Evolutionary conservation across 2,888 invertebrate genomes (phyloP).

Genomic region (Zele albiditarsus): DNA sequence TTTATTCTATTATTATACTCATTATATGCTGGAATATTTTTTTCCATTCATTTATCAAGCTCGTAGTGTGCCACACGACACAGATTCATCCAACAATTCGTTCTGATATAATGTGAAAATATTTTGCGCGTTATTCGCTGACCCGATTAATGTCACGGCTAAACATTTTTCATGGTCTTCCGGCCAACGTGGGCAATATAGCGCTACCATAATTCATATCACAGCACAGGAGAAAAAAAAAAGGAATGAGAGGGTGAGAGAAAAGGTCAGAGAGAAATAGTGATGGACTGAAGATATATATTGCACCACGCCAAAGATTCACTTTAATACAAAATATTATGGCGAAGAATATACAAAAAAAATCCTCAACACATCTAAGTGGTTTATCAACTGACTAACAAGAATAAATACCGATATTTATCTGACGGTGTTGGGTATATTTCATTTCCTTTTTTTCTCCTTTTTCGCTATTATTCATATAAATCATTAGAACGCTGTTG

Average conservation of each 20-base stretch:
- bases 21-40: neutral
- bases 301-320: neutral
- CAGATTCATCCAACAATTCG: neutral
- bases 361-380: too few species aligned
- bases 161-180: conserved; percentile 39
- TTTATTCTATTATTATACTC: neutral
- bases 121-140: conserved; percentile 10
- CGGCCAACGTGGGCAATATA: conserved; percentile 36
- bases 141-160: conserved; percentile 32
- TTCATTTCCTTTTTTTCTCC: too few species aligned
- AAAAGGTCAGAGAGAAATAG: neutral
- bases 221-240: neutral
- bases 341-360: too few species aligned
- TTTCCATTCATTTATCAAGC: neutral
- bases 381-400: neutral
- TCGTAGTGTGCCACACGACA: neutral
- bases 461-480: too few species aligned
- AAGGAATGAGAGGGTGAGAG: too few species aligned
- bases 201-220: conserved; percentile 34
- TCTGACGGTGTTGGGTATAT: neutral
- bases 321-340: neutral
- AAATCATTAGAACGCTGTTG: too few species aligned
- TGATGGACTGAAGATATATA: neutral
- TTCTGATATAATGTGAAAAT: conserved; percentile 17
- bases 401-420: neutral